Conservation (phyloP, 2,113 vertebrate species). For the Poeciliopsis turrubarensis region DNA sequence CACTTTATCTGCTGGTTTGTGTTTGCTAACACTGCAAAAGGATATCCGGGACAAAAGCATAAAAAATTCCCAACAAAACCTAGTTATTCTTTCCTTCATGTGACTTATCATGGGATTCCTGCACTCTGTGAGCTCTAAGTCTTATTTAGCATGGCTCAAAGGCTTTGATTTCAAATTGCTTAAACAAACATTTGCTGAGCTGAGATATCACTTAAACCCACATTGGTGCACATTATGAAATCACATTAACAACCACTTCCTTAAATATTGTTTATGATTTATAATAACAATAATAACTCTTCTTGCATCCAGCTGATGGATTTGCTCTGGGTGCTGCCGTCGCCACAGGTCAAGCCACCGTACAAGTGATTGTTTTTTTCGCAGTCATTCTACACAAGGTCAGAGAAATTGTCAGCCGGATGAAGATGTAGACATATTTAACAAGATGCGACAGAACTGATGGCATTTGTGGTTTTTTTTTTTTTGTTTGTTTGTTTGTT, state of each 20-base stretch:
- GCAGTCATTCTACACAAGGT: constrained; percentile 86
- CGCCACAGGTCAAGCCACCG: constrained; percentile 78
- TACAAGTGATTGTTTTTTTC: constrained; percentile 82
- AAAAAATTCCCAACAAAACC: constrained; percentile 13
- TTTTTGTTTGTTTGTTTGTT: too few relatives aligned
- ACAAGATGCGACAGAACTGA: neutral
- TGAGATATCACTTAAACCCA: neutral
- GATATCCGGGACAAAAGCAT: neutral
- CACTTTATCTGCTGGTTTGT: neutral
- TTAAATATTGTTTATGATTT: neutral
- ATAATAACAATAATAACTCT: neutral
- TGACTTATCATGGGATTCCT: constrained; percentile 52
- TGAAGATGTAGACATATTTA: neutral
- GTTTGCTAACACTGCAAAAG: neutral
- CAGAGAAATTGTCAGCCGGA: neutral
- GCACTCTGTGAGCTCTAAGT: neutral
- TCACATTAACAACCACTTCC: neutral
- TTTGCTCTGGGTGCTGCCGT: constrained; percentile 83
- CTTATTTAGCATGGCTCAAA: neutral
- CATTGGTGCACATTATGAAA: neutral
- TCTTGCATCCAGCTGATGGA: constrained; percentile 76
- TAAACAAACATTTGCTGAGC: neutral
- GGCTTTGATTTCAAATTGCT: neutral
- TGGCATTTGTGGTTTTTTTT: neutral
- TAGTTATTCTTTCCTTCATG: constrained; percentile 20